Base-by-base conservation (phyloP, 1,140 invertebrate genomes). In the Macrosteles quadrilineatus region DNA sequence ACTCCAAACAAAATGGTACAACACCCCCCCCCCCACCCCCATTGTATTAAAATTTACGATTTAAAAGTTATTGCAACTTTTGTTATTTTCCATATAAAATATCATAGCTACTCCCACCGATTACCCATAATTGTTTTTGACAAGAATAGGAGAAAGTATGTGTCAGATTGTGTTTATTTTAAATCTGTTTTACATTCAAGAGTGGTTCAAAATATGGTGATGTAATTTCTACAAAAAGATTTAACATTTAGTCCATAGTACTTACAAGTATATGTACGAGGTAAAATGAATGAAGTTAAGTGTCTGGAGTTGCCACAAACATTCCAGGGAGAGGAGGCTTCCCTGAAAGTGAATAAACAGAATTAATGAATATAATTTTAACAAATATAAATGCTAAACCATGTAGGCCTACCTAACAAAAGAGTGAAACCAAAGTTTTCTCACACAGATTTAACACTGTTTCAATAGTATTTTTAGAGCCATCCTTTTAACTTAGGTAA, bases 251-350 rank as follows among this genome's bases (percentile, higher is more conserved):
- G n/a, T n/a, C n/a, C n/a, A n/a, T n/a, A 6, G 25, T 59, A 59
- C 55, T 59, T 59, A 59, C 55, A 21, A 59, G n/a, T 59, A 59
- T 11, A 59, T 27, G 25, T 27, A 29, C 2, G 55, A 21, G 6
- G 55, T 59, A 30, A 59, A 59, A 9, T 59, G 55, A 14, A 59
- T n/a, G 12, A 59, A 4, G 25, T 29, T 29, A 3, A 27, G 2
- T 21, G 55, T 27, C n/a, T 59, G 55, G 4, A 59, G 25, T n/a
- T 27, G 55, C 55, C 55, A 59, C n/a, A 59, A 59, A 12, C 21
- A 59, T 23, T 59, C 55, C 23, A 59, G 27, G 2, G 55, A 23
- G 12, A 30, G 55, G 27, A 29, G 21, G 4, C n/a, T 59, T 14
- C 23, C 55, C 55, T 59, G 25, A 11, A 59, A 59, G 6, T 6